Percentiles rank a stretch among this genome's conserved stretches.
Conservation (phyloP, 2,797 vertebrate genomes). For the Sebastes cheni region DNA sequence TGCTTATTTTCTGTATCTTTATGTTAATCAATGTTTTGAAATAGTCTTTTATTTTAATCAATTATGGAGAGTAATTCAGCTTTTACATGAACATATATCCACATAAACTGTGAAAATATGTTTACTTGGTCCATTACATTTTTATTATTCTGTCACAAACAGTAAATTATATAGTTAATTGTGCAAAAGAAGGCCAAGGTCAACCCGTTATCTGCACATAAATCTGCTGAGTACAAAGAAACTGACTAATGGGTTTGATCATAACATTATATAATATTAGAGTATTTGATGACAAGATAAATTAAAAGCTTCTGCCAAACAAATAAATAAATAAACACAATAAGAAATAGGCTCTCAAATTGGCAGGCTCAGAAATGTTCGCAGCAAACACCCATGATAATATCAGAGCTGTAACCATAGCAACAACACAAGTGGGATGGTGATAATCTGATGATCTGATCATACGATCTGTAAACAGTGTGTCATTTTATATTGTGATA, state of each 20-base stretch:
- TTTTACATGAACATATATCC: background rate
- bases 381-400: background rate
- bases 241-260: background rate
- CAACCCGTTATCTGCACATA: background rate
- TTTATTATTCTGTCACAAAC: background rate
- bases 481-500: background rate
- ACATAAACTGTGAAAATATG: background rate
- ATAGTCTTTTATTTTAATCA: background rate
- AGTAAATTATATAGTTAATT: rapidly evolving
- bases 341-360: background rate
- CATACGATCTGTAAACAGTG: background rate
- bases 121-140: background rate
- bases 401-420: background rate
- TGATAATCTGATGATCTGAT: background rate
- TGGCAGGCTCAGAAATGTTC: background rate
- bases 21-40: background rate
- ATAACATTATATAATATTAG: background rate
- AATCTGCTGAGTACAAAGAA: background rate
- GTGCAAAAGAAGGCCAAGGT: background rate
- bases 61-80: background rate
- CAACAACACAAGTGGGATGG: background rate
- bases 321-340: background rate
- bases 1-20: background rate
- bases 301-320: background rate
- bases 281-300: background rate